These are phyloP conservation scores for Sisor rabdophorus DNA, from an alignment of 2,113 vertebrate species.

Conservation along the genomic window DNA sequence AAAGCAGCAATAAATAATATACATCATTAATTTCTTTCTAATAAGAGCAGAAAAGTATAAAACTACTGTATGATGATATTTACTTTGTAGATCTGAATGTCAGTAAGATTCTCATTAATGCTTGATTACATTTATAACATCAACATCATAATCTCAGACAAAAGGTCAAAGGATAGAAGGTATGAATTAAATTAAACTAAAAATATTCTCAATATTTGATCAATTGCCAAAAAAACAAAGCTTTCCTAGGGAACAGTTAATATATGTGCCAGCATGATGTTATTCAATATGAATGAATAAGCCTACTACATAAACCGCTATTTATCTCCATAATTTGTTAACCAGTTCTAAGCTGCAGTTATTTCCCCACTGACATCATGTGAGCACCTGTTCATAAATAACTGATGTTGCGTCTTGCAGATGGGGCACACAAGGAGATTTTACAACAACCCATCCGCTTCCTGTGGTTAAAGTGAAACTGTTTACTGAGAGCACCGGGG, in stretches of 20 bases:
- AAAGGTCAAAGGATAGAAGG: no score
- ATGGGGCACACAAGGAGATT: constrained; percentile 98
- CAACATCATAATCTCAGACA: no score
- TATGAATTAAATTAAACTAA: no score
- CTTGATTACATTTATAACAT: no score
- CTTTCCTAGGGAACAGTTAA: neutral
- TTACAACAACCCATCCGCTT: constrained; percentile 88
- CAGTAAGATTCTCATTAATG: no score
- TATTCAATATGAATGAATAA: neutral
- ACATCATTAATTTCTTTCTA: no score
- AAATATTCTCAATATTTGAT: no score
- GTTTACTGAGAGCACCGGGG: constrained; percentile 92
- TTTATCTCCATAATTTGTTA: neutral
- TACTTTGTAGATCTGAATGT: no score
- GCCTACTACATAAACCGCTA: neutral
- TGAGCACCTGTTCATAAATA: neutral
- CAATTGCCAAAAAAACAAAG: neutral
- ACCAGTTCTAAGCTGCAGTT: neutral
- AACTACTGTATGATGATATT: no score
- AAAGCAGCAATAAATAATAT: neutral
- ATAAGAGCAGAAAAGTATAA: no score
- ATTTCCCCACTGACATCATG: neutral
- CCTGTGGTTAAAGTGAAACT: constrained; percentile 96
- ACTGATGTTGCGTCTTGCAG: constrained; percentile 63
- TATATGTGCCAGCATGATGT: neutral